Percentiles rank a stretch among this genome's conserved stretches.
Conservation (phyloP, 2,888 invertebrate species). For the Volucella zonaria region DNA sequence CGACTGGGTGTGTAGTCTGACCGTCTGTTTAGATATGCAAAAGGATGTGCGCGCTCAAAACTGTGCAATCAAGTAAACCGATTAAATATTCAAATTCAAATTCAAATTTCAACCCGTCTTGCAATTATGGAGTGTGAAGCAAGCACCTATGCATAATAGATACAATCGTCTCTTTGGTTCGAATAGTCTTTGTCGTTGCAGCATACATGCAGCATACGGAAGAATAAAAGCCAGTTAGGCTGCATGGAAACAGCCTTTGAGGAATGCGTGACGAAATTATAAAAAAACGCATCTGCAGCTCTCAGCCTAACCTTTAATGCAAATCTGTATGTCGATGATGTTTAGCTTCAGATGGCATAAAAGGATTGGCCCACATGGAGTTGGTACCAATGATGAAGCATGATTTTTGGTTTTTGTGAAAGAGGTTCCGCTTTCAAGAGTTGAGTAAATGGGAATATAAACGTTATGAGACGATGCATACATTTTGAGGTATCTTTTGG, state of each 20-base stretch:
- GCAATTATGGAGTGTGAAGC: slow-evolving; percentile 68
- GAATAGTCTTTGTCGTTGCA: too few relatives aligned
- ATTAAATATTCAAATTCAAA: slow-evolving; percentile 69
- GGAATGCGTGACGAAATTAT: slow-evolving; percentile 61
- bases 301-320: slow-evolving; percentile 47
- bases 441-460: too few relatives aligned
- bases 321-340: slow-evolving; percentile 60
- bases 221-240: too few relatives aligned
- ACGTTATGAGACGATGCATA: too few relatives aligned
- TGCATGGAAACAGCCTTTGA: background rate
- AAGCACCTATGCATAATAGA: slow-evolving; percentile 13
- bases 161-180: too few relatives aligned
- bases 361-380: slow-evolving; percentile 66
- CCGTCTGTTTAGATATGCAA: slow-evolving; percentile 68
- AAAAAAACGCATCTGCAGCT: slow-evolving; percentile 22
- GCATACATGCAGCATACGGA: too few relatives aligned
- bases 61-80: slow-evolving; percentile 48
- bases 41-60: slow-evolving; percentile 45
- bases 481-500: too few relatives aligned
- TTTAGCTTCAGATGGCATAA: slow-evolving; percentile 54
- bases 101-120: slow-evolving; percentile 40
- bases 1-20: slow-evolving; percentile 4
- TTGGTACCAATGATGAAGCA: slow-evolving; percentile 46
- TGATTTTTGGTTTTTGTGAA: too few relatives aligned
- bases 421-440: too few relatives aligned